A percentile compares a stretch with the other conserved stretches of the same genome.
phyloP scores from a whole-genome alignment of 2,113 vertebrate species.

The Oenanthe oenanthe region DNA sequence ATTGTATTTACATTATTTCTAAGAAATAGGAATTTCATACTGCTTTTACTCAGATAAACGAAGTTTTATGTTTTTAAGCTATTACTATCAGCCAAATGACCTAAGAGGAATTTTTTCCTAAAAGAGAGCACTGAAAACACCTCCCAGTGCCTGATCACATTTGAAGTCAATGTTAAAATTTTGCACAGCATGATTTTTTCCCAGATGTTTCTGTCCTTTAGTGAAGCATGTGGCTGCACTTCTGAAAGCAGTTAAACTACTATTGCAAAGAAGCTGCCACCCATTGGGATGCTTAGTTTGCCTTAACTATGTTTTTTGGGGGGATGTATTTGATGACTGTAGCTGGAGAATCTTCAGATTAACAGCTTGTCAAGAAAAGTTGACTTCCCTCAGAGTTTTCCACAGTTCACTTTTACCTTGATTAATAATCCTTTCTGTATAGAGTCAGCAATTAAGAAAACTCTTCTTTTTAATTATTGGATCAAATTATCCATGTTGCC shows the following conservation, averaged over 20 bases:
- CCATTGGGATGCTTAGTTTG: background rate
- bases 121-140: background rate
- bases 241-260: background rate
- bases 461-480: background rate
- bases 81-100: background rate
- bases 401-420: background rate
- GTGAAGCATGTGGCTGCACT: background rate
- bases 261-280: background rate
- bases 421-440: background rate
- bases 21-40: background rate
- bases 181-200: background rate
- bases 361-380: background rate
- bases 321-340: background rate
- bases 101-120: background rate
- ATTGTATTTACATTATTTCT: background rate
- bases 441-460: background rate
- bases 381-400: background rate
- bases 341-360: background rate
- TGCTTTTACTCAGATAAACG: background rate
- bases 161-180: background rate
- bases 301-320: background rate
- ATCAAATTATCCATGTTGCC: background rate
- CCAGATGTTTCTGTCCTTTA: background rate
- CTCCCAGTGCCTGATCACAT: background rate
- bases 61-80: background rate